phyloP scores from a whole-genome alignment of 2,113 vertebrate species.

The Aphelocoma coerulescens region DNA sequence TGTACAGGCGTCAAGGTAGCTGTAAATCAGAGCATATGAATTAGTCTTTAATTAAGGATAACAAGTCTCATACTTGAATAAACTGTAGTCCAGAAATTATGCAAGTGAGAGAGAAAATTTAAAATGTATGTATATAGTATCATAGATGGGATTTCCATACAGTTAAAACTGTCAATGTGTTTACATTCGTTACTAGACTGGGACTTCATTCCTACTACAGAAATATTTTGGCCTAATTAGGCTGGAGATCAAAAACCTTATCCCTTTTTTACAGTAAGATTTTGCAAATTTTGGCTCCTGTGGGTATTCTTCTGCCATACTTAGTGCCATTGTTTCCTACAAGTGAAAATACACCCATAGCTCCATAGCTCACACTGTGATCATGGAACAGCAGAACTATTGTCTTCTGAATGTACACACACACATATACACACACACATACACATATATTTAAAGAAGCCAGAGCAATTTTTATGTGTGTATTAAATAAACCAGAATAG shows the following conservation, averaged over 20 bases:
- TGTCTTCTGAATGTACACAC: neutral
- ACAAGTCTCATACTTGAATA: neutral
- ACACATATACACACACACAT: fast-evolving
- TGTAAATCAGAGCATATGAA: neutral
- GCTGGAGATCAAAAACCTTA: neutral
- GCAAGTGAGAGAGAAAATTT: neutral
- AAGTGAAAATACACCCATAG: neutral
- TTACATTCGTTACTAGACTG: neutral
- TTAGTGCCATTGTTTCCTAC: neutral
- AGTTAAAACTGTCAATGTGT: neutral
- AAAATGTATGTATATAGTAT: neutral
- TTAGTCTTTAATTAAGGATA: neutral
- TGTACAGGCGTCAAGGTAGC: neutral
- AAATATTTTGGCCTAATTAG: neutral
- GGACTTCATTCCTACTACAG: neutral
- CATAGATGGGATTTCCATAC: neutral
- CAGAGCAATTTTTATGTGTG: neutral
- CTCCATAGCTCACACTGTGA: neutral
- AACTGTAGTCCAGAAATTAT: neutral
- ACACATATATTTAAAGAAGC: neutral
- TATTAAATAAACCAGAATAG: neutral
- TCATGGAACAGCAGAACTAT: neutral
- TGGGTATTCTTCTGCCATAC: neutral
- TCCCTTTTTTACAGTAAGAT: neutral
- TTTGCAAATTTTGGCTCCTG: neutral